Percentiles rank a stretch among this genome's conserved stretches.
Conservation (phyloP, 2,888 invertebrate species). For the Oxytorus armatus region DNA sequence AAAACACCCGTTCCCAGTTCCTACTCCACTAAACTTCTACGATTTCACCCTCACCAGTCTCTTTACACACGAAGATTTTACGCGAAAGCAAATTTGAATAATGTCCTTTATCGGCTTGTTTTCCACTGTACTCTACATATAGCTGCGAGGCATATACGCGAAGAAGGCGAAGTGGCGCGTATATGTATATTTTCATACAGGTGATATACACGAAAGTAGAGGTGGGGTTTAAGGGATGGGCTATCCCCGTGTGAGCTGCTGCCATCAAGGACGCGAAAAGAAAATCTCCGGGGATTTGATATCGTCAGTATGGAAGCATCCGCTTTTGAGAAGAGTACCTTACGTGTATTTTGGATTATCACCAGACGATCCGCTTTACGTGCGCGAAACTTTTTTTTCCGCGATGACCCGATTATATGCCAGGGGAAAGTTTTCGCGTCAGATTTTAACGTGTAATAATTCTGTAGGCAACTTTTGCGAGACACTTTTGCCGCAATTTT, state of each 20-base stretch:
- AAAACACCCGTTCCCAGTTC: conserved; percentile 44
- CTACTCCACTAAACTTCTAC: conserved; percentile 37
- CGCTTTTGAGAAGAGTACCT: conserved; percentile 60
- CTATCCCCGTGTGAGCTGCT: conserved; percentile 49
- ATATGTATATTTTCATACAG: conserved; percentile 71
- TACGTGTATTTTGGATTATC: conserved; percentile 68
- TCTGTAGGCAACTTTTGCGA: conserved; percentile 37
- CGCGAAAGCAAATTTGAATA: conserved; percentile 80
- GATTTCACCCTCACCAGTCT: conserved; percentile 52
- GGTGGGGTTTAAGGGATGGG: conserved; percentile 25
- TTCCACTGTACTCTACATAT: conserved; percentile 50
- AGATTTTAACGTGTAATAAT: too few relatives aligned
- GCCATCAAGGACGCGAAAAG: conserved; percentile 40
- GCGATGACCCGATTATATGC: conserved; percentile 54
- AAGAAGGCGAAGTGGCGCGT: conserved; percentile 71
- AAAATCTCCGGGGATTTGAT: conserved; percentile 75
- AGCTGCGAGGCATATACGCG: conserved; percentile 65
- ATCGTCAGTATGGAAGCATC: conserved; percentile 74
- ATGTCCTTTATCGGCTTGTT: conserved; percentile 81
- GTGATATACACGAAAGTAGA: conserved; percentile 53
- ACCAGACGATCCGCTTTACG: conserved; percentile 52
- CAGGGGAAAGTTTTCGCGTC: neutral
- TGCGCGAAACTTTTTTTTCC: conserved; percentile 62
- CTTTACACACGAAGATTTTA: conserved; percentile 73
- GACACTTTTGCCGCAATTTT: conserved; percentile 45